Conservation (phyloP, 2,888 invertebrate genomes). For the Polyommatus icarus region DNA sequence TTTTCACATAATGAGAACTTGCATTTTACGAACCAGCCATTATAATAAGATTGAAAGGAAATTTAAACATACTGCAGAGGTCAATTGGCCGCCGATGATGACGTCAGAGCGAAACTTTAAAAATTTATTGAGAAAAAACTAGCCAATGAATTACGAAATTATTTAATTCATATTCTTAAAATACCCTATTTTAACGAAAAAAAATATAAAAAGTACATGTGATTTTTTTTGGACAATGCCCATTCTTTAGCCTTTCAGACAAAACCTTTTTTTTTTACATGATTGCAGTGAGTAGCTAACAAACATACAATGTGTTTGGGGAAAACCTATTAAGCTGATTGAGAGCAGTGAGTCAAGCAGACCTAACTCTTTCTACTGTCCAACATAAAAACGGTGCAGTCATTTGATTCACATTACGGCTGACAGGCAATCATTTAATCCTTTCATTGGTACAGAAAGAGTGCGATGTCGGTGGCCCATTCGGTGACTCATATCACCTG, state of each 20-base stretch:
- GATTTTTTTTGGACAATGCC: too few relatives aligned
- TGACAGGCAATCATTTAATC: constrained; percentile 62
- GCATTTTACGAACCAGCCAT: too few relatives aligned
- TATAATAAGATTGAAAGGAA: too few relatives aligned
- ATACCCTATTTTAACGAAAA: too few relatives aligned
- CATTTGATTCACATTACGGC: constrained; percentile 69
- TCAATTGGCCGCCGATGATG: too few relatives aligned
- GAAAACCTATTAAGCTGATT: not conserved
- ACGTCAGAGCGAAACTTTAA: too few relatives aligned
- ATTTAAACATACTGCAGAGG: too few relatives aligned
- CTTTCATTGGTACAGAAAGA: constrained; percentile 58
- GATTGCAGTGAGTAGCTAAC: not conserved
- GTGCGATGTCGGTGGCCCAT: constrained; percentile 57
- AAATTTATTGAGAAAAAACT: too few relatives aligned
- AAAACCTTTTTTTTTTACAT: not conserved
- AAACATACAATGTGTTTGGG: not conserved
- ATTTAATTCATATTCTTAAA: too few relatives aligned
- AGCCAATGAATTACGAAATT: too few relatives aligned
- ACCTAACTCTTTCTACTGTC: constrained; percentile 23
- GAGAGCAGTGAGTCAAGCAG: not conserved
- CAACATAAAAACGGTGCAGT: constrained; percentile 52
- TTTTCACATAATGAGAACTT: too few relatives aligned
- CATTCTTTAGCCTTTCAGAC: not conserved
- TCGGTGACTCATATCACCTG: constrained; percentile 44
- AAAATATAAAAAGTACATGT: too few relatives aligned